Conservation (phyloP, 2,113 vertebrate species). For the Neotoma lepida region DNA sequence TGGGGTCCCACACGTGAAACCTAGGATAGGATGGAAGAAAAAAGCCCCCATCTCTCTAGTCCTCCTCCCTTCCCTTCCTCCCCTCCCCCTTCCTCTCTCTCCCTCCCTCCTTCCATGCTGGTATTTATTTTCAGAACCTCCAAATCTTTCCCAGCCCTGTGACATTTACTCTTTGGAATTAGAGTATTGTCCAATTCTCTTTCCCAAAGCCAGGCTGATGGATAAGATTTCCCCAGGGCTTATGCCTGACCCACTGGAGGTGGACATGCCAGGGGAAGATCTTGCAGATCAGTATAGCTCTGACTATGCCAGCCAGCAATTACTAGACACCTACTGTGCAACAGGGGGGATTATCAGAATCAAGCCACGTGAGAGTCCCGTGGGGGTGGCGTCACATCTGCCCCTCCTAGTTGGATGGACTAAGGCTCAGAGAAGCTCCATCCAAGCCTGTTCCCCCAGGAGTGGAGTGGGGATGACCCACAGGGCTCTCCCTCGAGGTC, state of each 20-base stretch:
- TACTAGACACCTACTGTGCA: background rate
- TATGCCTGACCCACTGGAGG: background rate
- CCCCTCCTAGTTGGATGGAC: rapidly evolving
- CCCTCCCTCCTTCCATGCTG: background rate
- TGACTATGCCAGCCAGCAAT: background rate
- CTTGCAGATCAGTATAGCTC: background rate
- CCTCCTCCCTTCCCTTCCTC: background rate
- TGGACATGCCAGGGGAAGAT: background rate
- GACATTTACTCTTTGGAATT: constrained; percentile 75
- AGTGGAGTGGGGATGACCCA: background rate
- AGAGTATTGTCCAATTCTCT: constrained; percentile 61
- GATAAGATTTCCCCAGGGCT: constrained; percentile 7
- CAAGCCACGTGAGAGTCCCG: background rate
- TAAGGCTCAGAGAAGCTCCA: background rate
- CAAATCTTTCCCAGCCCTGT: constrained; percentile 59
- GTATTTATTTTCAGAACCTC: constrained; percentile 68
- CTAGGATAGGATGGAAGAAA: background rate
- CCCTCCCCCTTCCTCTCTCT: background rate
- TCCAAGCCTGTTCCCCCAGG: background rate
- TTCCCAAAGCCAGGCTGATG: background rate
- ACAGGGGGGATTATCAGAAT: background rate
- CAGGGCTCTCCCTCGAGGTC: background rate
- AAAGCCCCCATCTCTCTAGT: background rate
- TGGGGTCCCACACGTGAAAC: background rate
- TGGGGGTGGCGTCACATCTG: background rate